Conservation (phyloP, 2,888 invertebrate species). For the Monopis laevigella region DNA sequence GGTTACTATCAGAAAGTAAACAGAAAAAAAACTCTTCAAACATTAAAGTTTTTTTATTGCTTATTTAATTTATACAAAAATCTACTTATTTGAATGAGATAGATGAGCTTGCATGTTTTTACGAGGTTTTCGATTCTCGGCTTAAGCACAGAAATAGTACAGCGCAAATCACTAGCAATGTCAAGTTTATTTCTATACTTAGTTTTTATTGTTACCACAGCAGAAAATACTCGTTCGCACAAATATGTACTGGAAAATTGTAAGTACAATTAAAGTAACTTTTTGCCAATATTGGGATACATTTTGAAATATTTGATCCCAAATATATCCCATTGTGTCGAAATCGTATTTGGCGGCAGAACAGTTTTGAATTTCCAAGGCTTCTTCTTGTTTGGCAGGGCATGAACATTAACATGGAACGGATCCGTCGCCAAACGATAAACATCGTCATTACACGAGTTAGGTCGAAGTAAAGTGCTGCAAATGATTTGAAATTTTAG, state of each 20-base stretch:
- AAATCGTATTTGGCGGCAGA: constrained; percentile 10
- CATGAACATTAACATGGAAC: constrained; percentile 1
- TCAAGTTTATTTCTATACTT: too few species aligned
- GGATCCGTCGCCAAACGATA: constrained; percentile 6
- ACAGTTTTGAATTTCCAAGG: constrained; percentile 5
- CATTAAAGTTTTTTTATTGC: too few species aligned
- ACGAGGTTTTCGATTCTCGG: too few species aligned
- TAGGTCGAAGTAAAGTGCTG: constrained; percentile 3
- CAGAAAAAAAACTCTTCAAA: too few species aligned
- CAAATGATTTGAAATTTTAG: constrained; percentile 3
- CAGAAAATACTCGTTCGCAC: too few species aligned
- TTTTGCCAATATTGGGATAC: background rate
- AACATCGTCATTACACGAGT: constrained; percentile 3
- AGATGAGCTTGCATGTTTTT: too few species aligned
- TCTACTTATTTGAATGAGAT: too few species aligned
- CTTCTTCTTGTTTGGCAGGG: constrained; percentile 5
- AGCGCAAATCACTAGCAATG: too few species aligned
- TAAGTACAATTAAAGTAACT: constrained; percentile 1
- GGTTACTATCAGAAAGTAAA: too few species aligned
- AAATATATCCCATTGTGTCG: background rate
- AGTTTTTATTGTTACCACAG: too few species aligned
- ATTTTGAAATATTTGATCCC: background rate
- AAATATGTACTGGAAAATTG: constrained; percentile 7
- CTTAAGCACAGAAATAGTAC: too few species aligned
- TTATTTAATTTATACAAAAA: too few species aligned